Evolutionary conservation across 2,888 invertebrate species (phyloP), one percentile per base, ranked within the genome.

Genomic region (Schizaphis graminum): DNA sequence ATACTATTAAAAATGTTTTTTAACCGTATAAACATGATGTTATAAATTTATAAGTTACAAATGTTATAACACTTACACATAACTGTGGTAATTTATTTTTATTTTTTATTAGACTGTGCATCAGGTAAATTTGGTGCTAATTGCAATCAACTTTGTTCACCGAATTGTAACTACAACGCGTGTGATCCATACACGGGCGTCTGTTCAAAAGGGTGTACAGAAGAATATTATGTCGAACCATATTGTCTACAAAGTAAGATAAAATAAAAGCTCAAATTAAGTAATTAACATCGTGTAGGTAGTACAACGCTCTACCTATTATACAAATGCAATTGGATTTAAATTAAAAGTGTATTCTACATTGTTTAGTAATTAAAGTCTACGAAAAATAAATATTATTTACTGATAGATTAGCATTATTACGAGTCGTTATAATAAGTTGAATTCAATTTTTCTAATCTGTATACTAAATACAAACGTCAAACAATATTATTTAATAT

Each of bases 161-260:
- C 77, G 16, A 77, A 90, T 61, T 91, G 91, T 41, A 2, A 11
- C 5, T 16, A 49, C 2, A 26, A 35, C 0, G 41, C 7, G 8
- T 91, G 91, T 35, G 91, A 91, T 84, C 77, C 24, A 77, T 91
- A 91, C 49, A 91, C 91, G 8, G 91, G 91, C 7, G 26, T 49
- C 11, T 91, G 91, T 53, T 16, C 41, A 77, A 11, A 84, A 13
- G 91, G 77, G 28, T 91, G 91, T 77, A 35, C 3, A 35, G 13
- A 77, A 28, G 77, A 53, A 53, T 91, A 91, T n/a, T 91, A 91
- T 21, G 8, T 84, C 24, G 24, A 7, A 26, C 77, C 91, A 13
- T 35, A 53, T 77, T 91, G 91, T 35, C 13, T 26, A 35, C 35
- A 77, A 53, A 91, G 91, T 91, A 91, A 77, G 77, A 77, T 47